A percentile compares a stretch with the other conserved stretches of the same genome.
These are phyloP conservation scores for Coracias cyanogaster DNA, from an alignment of 2,797 vertebrate genomes.

Conservation along the genomic window DNA sequence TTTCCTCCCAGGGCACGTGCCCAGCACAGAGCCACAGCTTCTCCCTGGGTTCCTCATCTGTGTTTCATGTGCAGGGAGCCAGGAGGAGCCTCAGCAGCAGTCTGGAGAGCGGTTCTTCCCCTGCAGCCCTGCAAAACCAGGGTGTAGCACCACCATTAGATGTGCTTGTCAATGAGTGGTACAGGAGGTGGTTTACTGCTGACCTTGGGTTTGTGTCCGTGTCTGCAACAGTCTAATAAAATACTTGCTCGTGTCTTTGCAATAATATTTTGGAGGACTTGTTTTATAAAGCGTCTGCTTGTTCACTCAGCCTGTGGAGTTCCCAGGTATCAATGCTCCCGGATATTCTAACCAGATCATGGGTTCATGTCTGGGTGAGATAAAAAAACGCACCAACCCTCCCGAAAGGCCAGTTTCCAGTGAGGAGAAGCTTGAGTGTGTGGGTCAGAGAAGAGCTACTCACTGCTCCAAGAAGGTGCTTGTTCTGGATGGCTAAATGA, in stretches of 20 bases:
- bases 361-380: neutral
- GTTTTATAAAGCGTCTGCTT: neutral
- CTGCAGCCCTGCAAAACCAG: neutral
- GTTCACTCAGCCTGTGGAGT: neutral
- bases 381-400: neutral
- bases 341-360: neutral
- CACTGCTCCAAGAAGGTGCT: neutral
- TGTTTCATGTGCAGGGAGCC: neutral
- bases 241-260: neutral
- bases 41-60: neutral
- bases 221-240: neutral
- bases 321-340: neutral
- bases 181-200: neutral
- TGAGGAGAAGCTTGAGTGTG: neutral
- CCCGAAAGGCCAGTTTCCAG: accelerated
- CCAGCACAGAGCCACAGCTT: neutral
- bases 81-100: neutral
- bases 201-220: neutral
- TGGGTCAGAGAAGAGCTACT: neutral
- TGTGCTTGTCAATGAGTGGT: accelerated
- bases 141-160: neutral
- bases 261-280: neutral
- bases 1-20: neutral
- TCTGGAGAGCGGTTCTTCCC: neutral
- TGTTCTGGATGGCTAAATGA: neutral